Evolutionary conservation across 2,888 invertebrate species (phyloP).

Genomic region (Muschampia plurimacula): DNA sequence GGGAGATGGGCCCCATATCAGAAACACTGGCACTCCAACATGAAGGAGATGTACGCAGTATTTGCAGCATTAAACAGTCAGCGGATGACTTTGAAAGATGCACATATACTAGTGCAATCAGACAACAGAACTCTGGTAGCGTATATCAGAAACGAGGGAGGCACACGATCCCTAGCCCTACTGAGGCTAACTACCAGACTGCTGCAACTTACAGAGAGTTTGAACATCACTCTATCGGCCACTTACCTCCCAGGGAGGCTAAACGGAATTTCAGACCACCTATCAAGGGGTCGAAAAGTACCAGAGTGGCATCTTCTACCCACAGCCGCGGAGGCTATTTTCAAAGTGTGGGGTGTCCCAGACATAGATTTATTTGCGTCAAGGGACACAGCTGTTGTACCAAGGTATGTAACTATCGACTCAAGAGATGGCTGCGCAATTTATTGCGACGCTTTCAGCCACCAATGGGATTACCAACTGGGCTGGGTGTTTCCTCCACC

Average conservation of each 20-base stretch:
- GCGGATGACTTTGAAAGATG: neutral
- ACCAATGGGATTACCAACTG: constrained; percentile 44
- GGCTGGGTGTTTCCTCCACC: constrained; percentile 56
- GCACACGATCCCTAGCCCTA: neutral
- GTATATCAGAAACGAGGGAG: neutral
- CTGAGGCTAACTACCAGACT: neutral
- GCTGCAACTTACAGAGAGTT: neutral
- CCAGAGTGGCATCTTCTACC: neutral
- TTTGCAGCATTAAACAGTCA: neutral
- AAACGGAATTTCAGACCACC: neutral
- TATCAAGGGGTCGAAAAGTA: neutral
- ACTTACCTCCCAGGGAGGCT: neutral
- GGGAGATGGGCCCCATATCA: neutral
- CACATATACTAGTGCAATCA: neutral
- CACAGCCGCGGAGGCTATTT: constrained; percentile 2
- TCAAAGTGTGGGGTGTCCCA: constrained; percentile 1
- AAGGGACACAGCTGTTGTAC: constrained; percentile 26
- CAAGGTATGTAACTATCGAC: constrained; percentile 27
- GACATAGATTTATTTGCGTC: neutral
- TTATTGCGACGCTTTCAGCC: constrained; percentile 49
- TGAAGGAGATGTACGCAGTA: constrained; percentile 2
- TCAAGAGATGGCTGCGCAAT: constrained; percentile 17
- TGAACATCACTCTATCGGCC: neutral
- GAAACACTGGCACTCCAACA: neutral
- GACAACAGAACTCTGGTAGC: constrained; percentile 1